Conservation (phyloP, 2,797 vertebrate genomes). For the Lerista edwardsae region DNA sequence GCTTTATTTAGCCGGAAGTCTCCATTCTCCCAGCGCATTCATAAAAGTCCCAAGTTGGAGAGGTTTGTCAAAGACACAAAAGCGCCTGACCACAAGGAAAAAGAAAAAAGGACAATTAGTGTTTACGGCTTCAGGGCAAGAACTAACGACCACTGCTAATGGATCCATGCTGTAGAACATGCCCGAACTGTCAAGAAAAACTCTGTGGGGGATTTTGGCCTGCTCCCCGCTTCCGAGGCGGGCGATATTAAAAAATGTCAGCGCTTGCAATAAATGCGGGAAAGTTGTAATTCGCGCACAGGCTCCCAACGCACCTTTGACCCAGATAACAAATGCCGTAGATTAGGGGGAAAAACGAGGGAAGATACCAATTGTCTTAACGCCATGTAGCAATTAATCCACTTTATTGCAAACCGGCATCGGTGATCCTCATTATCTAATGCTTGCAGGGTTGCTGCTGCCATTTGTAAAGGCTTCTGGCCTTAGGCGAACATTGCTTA, state of each 20-base stretch:
- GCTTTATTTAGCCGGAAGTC: background rate
- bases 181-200: conserved; percentile 15
- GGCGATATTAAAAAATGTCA: conserved; percentile 19
- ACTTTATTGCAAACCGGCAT: conserved; percentile 16
- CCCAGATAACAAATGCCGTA: conserved; percentile 20
- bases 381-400: conserved; percentile 24
- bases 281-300: conserved; percentile 18
- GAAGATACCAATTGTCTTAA: conserved; percentile 21
- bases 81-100: background rate
- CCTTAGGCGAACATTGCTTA: conserved; percentile 21
- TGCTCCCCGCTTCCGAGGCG: background rate
- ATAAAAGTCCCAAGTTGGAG: background rate
- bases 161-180: background rate
- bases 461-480: conserved; percentile 6
- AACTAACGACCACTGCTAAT: conserved; percentile 14
- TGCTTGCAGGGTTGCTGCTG: background rate
- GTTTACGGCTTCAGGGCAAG: background rate
- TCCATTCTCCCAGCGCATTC: background rate
- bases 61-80: conserved; percentile 30
- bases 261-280: conserved; percentile 19
- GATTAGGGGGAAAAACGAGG: background rate
- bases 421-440: conserved; percentile 34
- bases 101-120: background rate
- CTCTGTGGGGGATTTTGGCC: conserved; percentile 12
- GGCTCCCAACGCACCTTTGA: background rate